Evolutionary conservation across 2,888 invertebrate species (phyloP), one percentile per base, ranked within the genome.

Genomic region (Ypsolopha sequella): DNA sequence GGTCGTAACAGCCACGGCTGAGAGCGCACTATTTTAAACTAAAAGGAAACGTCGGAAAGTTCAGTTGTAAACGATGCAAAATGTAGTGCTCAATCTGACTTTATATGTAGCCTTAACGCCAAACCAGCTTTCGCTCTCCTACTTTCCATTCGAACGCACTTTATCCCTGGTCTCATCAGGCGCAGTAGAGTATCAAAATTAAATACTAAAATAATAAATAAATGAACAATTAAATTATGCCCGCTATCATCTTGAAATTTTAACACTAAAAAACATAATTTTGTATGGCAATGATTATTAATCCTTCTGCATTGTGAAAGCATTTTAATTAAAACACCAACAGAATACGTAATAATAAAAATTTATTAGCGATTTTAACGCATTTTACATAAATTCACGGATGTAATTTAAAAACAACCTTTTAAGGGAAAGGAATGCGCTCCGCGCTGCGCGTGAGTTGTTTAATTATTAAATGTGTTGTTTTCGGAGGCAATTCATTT

Each of bases 281-380:
- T 4, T 24, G 24, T 3, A 24, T n/a, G 39, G 39, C 9, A 9
- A n/a, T 39, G 9, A 39, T 3, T 6, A 39, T n/a, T n/a, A 39
- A 39, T 39, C 39, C 11, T 39, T 6, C 2, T 11, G 9, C 39
- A 39, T 39, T 39, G 39, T 39, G 11, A 39, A 46, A 11, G 34
- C 24, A 24, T n/a, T 24, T 9, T 14, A 33, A 46, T 46, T 46
- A 46, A 46, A 46, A 46, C 24, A 9, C 24, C 34, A 10, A 34
- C 34, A 11, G 35, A 35, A 6, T 8, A 33, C 24, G 11, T 14
- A 44, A 44, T 46, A 34, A 35, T 46, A 9, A 24, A 24, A 33
- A 46, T 46, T 46, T 46, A 46, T 46, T 35, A 46, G 46, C 46
- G 46, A 46, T 46, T 46, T 46, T 33, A 14, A 34, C 46, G 46